These are phyloP conservation scores for Eublepharis macularius DNA, from an alignment of 2,113 vertebrate species.

Conservation along the genomic window DNA sequence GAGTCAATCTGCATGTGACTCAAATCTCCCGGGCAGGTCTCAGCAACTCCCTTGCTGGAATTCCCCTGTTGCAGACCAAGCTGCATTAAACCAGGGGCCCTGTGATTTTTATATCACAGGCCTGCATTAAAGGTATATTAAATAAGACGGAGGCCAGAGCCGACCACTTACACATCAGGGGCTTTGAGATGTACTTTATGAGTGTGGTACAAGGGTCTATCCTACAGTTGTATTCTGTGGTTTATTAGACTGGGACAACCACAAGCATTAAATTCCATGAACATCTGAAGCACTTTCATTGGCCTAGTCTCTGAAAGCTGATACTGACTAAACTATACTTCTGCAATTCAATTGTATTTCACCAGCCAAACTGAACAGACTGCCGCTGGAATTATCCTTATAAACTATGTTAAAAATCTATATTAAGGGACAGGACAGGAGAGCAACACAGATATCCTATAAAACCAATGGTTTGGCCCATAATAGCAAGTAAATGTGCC, in stretches of 20 bases:
- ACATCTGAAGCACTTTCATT: slow-evolving; percentile 34
- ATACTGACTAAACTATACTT: background rate
- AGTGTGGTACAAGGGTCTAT: too few relatives aligned
- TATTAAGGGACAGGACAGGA: slow-evolving; percentile 18
- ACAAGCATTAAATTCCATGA: slow-evolving; percentile 24
- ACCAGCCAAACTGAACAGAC: background rate
- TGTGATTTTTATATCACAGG: too few relatives aligned
- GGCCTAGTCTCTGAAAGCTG: slow-evolving; percentile 11
- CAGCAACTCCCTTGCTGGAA: too few relatives aligned
- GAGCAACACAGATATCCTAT: slow-evolving; percentile 13
- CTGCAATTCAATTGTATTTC: slow-evolving; percentile 32
- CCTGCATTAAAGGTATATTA: too few relatives aligned
- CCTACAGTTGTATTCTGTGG: background rate
- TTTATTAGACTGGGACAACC: background rate
- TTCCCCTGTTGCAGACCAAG: too few relatives aligned
- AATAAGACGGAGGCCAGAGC: too few relatives aligned
- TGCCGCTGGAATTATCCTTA: slow-evolving; percentile 11
- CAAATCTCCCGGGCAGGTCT: too few relatives aligned
- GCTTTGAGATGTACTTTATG: background rate
- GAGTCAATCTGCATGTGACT: too few relatives aligned
- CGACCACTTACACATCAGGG: too few relatives aligned
- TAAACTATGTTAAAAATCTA: slow-evolving; percentile 33
- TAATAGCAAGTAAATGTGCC: background rate
- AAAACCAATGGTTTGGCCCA: slow-evolving; percentile 17
- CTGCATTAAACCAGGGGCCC: too few relatives aligned